Conservation (phyloP, 2,113 vertebrate species). For the Murina feae region DNA sequence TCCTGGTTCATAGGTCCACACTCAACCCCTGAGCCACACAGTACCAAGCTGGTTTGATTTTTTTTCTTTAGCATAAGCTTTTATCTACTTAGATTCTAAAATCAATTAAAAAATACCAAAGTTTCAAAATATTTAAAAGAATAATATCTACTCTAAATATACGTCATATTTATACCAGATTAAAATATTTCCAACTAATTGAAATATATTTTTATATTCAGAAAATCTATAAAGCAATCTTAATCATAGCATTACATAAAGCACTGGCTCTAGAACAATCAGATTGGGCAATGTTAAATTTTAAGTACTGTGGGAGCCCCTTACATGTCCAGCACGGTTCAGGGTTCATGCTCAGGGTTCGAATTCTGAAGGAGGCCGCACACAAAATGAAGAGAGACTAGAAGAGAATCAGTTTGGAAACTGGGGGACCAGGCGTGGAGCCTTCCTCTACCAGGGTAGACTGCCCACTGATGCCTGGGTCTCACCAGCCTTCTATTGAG, state of each 20-base stretch:
- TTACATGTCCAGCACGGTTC: no score
- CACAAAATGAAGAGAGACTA: no score
- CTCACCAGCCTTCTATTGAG: no score
- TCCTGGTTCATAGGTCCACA: no score
- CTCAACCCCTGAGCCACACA: no score
- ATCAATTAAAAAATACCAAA: neutral
- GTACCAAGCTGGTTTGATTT: neutral
- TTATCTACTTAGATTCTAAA: neutral
- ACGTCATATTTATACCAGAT: neutral
- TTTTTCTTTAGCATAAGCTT: neutral
- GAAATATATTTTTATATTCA: neutral
- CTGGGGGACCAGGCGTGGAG: no score
- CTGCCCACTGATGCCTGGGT: no score
- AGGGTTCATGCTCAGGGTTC: no score
- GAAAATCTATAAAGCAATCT: neutral
- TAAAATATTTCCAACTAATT: neutral
- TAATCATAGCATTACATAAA: neutral
- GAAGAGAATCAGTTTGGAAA: no score
- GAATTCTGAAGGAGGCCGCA: no score
- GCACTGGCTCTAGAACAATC: neutral
- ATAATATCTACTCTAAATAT: neutral
- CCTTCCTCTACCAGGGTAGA: no score
- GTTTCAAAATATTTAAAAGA: neutral
- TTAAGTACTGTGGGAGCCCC: no score
- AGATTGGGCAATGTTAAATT: neutral